A percentile compares a stretch with the other conserved stretches of the same genome.
phyloP scores from a whole-genome alignment of 2,888 invertebrate species.

The Helicoverpa assulta region DNA sequence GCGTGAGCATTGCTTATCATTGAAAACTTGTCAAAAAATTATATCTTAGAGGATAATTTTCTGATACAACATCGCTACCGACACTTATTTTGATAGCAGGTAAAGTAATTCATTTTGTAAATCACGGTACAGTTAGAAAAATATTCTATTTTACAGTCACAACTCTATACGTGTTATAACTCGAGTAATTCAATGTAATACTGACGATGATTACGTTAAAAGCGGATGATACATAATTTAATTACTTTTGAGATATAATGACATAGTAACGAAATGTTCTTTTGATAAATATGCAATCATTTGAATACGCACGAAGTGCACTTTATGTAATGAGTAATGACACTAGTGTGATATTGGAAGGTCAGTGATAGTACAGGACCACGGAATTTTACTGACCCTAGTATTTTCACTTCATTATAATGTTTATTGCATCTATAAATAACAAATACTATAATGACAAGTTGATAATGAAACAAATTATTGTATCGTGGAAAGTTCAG shows the following conservation, averaged over 20 bases:
- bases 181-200: conserved; percentile 29
- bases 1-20: conserved; percentile 46
- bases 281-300: conserved; percentile 23
- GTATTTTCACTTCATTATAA: background rate
- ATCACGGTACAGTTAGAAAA: conserved; percentile 2
- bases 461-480: conserved; percentile 25
- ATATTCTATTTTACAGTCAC: conserved; percentile 5
- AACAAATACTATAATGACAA: conserved; percentile 7
- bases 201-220: conserved; percentile 18
- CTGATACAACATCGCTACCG: conserved; percentile 17
- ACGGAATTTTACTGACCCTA: conserved; percentile 24
- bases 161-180: conserved; percentile 27
- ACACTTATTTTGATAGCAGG: conserved; percentile 15
- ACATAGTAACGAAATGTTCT: conserved; percentile 23
- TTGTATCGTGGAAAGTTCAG: conserved; percentile 16
- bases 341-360: conserved; percentile 31
- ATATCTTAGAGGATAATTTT: conserved; percentile 25
- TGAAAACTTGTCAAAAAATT: conserved; percentile 20
- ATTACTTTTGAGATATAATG: conserved; percentile 19
- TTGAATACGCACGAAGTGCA: conserved; percentile 16
- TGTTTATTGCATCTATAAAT: too few species aligned
- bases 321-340: conserved; percentile 12
- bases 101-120: background rate
- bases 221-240: conserved; percentile 24
- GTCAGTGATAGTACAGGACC: conserved; percentile 22